Conservation (phyloP, 2,113 vertebrate genomes). For the Sarotherodon lohbergeri region DNA sequence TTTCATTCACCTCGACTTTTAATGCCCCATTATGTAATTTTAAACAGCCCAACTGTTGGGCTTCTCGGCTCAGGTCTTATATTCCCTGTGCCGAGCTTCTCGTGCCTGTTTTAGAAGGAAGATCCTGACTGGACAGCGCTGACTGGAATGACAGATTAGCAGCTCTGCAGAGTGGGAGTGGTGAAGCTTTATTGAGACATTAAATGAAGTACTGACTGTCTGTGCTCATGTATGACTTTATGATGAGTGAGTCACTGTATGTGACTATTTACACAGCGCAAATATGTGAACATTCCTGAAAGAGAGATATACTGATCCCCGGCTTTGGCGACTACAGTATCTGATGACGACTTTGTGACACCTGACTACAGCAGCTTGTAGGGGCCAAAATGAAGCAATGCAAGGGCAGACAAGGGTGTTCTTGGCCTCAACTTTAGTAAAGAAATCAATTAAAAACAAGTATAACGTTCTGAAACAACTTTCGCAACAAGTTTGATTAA, state of each 20-base stretch:
- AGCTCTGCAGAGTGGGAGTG: not conserved
- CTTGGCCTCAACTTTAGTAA: not conserved
- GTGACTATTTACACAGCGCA: not conserved
- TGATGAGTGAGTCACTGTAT: not conserved
- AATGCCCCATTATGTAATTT: not conserved
- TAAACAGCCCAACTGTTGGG: not conserved
- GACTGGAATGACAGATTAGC: constrained; percentile 43
- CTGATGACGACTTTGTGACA: constrained; percentile 43
- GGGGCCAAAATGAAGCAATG: constrained; percentile 13
- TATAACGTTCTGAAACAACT: not conserved
- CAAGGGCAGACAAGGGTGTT: constrained; percentile 61
- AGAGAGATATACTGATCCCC: not conserved
- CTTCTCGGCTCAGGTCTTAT: not conserved
- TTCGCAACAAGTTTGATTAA: not conserved
- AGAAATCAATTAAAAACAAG: not conserved
- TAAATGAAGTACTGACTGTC: not conserved
- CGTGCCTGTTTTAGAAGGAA: constrained; percentile 39
- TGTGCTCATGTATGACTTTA: not conserved
- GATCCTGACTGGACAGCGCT: constrained; percentile 26
- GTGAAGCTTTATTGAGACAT: constrained; percentile 5
- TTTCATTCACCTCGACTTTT: not conserved
- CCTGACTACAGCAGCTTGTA: constrained; percentile 28
- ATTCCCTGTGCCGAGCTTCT: not conserved
- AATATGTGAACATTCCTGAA: not conserved
- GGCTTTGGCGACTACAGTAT: constrained; percentile 11